Percentiles rank a stretch among this genome's conserved stretches.
Conservation (phyloP, 2,797 vertebrate genomes). For the Brotula barbata region DNA sequence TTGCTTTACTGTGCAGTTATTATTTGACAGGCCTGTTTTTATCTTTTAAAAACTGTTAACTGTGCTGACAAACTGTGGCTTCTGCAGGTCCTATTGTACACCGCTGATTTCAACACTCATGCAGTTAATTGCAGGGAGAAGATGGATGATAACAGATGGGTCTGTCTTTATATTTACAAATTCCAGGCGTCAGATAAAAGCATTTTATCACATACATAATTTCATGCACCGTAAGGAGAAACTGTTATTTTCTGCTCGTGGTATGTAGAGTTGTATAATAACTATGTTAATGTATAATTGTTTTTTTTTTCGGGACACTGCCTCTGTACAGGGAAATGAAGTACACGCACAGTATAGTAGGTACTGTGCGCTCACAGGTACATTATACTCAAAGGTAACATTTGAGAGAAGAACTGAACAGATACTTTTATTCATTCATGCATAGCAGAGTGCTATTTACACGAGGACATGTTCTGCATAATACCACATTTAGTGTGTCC, state of each 20-base stretch:
- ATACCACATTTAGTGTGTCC: slow-evolving; percentile 55
- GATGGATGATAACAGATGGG: slow-evolving; percentile 1
- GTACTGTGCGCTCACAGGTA: neutral
- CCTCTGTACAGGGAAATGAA: neutral
- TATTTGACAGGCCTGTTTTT: no score
- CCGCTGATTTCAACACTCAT: neutral
- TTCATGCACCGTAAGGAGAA: neutral
- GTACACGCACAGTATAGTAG: neutral
- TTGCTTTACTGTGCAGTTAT: no score
- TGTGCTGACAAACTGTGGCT: no score
- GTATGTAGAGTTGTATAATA: neutral
- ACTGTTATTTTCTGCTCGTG: neutral
- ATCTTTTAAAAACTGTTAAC: no score
- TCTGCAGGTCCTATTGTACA: no score
- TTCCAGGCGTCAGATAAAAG: neutral
- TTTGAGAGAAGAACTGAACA: slow-evolving; percentile 14
- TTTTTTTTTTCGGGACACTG: no score
- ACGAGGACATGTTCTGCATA: slow-evolving; percentile 51
- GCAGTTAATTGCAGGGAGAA: neutral
- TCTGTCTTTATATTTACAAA: neutral
- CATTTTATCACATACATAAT: neutral
- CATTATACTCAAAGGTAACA: slow-evolving; percentile 9
- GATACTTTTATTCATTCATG: slow-evolving; percentile 41
- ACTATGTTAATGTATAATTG: no score
- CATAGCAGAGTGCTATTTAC: slow-evolving; percentile 42